Evolutionary conservation across 2,888 invertebrate species (phyloP).

Genomic region (Rosalia funebris): DNA sequence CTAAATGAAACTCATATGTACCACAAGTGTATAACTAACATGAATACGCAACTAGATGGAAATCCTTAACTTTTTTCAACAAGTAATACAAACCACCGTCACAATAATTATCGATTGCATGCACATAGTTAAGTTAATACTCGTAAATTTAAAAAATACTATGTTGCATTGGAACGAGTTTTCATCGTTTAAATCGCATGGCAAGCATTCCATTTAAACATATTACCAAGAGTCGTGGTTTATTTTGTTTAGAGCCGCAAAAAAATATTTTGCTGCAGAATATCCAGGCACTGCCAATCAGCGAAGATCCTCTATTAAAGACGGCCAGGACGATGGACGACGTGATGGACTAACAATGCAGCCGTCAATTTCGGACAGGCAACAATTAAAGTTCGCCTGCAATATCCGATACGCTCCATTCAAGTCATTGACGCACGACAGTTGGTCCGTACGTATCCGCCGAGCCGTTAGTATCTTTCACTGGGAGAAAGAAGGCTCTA

Average conservation of each 20-base stretch:
- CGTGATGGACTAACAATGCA: slow-evolving; percentile 24
- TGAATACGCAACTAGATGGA: too few relatives aligned
- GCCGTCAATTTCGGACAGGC: slow-evolving; percentile 22
- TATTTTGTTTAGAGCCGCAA: not conserved
- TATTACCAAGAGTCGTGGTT: not conserved
- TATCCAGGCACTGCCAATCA: slow-evolving; percentile 3
- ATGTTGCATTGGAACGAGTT: too few relatives aligned
- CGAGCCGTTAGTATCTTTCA: slow-evolving; percentile 4
- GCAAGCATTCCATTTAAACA: too few relatives aligned
- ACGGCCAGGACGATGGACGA: not conserved
- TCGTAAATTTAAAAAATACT: too few relatives aligned
- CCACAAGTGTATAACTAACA: too few relatives aligned
- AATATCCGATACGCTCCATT: slow-evolving; percentile 15
- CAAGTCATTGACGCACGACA: slow-evolving; percentile 20
- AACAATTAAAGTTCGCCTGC: slow-evolving; percentile 22
- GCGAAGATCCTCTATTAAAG: slow-evolving; percentile 7
- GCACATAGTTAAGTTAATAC: too few relatives aligned
- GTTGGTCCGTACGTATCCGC: slow-evolving; percentile 6
- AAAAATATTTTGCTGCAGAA: slow-evolving; percentile 4
- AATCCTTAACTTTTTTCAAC: too few relatives aligned
- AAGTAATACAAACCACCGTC: too few relatives aligned
- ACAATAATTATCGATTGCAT: too few relatives aligned
- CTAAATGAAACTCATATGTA: too few relatives aligned
- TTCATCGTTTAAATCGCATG: too few relatives aligned
- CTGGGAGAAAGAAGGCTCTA: slow-evolving; percentile 6